phyloP scores from a whole-genome alignment of 1,140 invertebrate genomes.

The Heliconius hermathena region DNA sequence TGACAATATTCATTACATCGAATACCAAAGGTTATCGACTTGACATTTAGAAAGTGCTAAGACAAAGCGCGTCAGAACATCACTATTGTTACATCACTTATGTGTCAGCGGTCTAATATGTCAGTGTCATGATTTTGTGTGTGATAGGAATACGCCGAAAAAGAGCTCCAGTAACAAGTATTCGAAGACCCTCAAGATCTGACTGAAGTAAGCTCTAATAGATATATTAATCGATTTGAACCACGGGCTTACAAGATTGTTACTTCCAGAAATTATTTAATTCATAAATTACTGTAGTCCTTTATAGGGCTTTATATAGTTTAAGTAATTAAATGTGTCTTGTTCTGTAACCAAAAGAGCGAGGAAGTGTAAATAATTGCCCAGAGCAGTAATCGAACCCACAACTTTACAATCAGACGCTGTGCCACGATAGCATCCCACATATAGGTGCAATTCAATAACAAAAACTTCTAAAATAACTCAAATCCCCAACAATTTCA shows the following conservation, averaged over 20 bases:
- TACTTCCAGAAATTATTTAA: too few relatives aligned
- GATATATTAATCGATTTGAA: neutral
- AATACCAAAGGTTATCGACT: neutral
- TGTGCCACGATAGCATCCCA: too few relatives aligned
- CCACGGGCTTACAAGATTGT: too few relatives aligned
- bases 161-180: neutral
- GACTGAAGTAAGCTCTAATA: neutral
- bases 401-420: too few relatives aligned
- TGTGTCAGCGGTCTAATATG: conserved; percentile 2
- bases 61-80: conserved; percentile 6
- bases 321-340: too few relatives aligned
- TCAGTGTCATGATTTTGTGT: conserved; percentile 5
- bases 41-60: conserved; percentile 9
- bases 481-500: neutral
- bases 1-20: neutral
- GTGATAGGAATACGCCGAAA: neutral
- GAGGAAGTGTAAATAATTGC: too few relatives aligned
- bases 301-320: too few relatives aligned
- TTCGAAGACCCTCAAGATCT: neutral
- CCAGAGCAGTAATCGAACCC: too few relatives aligned
- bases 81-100: conserved; percentile 18
- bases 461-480: neutral
- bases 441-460: neutral
- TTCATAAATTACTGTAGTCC: too few relatives aligned
- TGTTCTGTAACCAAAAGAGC: too few relatives aligned